These are phyloP conservation scores for Naso thynnoides DNA, from an alignment of 2,797 vertebrate species.

Conservation along the genomic window DNA sequence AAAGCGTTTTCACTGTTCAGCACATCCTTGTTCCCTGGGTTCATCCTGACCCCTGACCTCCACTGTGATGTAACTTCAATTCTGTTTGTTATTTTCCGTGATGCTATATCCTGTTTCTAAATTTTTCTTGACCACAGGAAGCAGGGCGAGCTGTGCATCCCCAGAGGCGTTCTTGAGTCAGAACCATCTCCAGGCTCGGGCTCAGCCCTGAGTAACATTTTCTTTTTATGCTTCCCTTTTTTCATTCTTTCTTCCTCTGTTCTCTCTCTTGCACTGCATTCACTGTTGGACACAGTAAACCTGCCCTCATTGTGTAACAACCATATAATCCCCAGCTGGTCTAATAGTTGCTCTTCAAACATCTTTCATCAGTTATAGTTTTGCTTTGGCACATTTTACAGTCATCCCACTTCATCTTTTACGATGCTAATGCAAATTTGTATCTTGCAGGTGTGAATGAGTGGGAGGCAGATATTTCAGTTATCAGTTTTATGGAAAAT, in stretches of 20 bases:
- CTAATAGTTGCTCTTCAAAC: constrained; percentile 37
- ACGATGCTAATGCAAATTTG: constrained; percentile 2
- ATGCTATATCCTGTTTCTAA: constrained; percentile 78
- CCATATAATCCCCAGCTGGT: constrained; percentile 49
- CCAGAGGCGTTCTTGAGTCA: constrained; percentile 62
- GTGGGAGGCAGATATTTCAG: constrained; percentile 29
- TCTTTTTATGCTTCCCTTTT: constrained; percentile 17
- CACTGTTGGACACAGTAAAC: constrained; percentile 7
- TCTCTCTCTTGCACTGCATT: constrained; percentile 5
- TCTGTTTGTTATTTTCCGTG: constrained; percentile 76
- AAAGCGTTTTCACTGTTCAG: constrained; percentile 19
- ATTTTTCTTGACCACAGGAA: constrained; percentile 79
- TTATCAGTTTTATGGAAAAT: constrained; percentile 38
- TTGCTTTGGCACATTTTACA: constrained; percentile 38
- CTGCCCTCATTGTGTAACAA: not conserved
- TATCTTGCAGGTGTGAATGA: constrained; percentile 47
- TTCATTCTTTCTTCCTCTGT: not conserved
- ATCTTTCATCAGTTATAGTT: constrained; percentile 36
- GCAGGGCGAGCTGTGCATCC: constrained; percentile 56
- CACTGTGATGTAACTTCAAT: constrained; percentile 57
- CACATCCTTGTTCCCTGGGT: constrained; percentile 42
- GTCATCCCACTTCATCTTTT: constrained; percentile 22
- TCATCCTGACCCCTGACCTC: constrained; percentile 63
- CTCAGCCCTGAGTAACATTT: constrained; percentile 32
- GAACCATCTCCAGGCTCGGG: constrained; percentile 52